phyloP scores from a whole-genome alignment of 2,888 invertebrate genomes.

The Pterostichus niger region DNA sequence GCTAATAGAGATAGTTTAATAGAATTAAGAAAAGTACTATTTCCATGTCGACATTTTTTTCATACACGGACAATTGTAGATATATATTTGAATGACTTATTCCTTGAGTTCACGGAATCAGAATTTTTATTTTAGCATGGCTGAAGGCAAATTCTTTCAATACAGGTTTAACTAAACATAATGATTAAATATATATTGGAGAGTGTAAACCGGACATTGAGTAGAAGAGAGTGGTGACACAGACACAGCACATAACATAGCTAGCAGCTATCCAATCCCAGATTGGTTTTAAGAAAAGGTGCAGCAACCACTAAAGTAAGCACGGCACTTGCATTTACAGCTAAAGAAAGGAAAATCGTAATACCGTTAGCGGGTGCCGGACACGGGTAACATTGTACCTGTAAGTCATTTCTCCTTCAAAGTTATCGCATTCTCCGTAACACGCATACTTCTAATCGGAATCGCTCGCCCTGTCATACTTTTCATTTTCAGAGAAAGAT shows the following conservation, averaged over 20 bases:
- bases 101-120: slow-evolving; percentile 33
- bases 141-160: slow-evolving; percentile 40
- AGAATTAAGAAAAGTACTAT: slow-evolving; percentile 22
- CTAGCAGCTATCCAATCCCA: background rate
- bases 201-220: slow-evolving; percentile 14
- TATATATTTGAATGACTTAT: slow-evolving; percentile 36
- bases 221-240: background rate
- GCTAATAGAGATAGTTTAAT: background rate
- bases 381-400: background rate
- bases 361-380: background rate
- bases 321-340: too few relatives aligned
- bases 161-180: slow-evolving; percentile 34
- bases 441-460: slow-evolving; percentile 47
- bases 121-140: slow-evolving; percentile 31
- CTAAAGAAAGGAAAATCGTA: background rate
- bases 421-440: slow-evolving; percentile 40
- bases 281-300: slow-evolving; percentile 25
- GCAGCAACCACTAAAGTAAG: slow-evolving; percentile 3
- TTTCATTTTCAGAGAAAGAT: slow-evolving; percentile 54
- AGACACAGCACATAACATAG: background rate
- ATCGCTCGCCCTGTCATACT: slow-evolving; percentile 39
- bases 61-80: background rate
- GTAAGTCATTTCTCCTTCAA: slow-evolving; percentile 35
- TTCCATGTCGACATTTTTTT: slow-evolving; percentile 17
- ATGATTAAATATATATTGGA: slow-evolving; percentile 40